Evolutionary conservation across 2,888 invertebrate species (phyloP).

Genomic region (Tribolium freemani): DNA sequence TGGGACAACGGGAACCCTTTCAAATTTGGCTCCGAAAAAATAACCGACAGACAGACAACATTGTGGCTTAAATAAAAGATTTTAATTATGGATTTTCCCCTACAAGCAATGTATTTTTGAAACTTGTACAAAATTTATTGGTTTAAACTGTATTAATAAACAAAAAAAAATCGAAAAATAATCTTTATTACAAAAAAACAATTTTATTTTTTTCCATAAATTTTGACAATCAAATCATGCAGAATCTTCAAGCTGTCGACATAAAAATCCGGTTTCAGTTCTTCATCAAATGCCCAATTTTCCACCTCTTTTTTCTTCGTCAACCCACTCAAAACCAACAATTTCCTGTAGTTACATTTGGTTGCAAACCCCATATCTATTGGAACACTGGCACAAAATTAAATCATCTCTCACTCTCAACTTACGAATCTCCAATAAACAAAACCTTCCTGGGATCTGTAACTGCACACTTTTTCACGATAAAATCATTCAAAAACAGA

Average conservation of each 20-base stretch:
- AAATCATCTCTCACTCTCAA: constrained; percentile 44
- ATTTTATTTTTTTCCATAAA: background rate
- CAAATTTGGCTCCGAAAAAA: too few relatives aligned
- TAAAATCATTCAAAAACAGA: constrained; percentile 67
- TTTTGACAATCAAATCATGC: background rate
- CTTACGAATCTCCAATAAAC: constrained; percentile 88
- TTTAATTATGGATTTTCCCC: too few relatives aligned
- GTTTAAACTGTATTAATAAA: too few relatives aligned
- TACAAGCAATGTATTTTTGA: too few relatives aligned
- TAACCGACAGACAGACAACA: too few relatives aligned
- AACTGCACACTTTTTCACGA: constrained; percentile 73
- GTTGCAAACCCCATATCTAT: constrained; percentile 85
- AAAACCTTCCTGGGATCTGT: constrained; percentile 76
- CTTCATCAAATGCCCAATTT: constrained; percentile 65
- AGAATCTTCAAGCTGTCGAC: constrained; percentile 56
- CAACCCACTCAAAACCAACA: constrained; percentile 80
- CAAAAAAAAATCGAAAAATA: too few relatives aligned
- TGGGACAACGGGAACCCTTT: too few relatives aligned
- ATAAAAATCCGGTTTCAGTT: constrained; percentile 70
- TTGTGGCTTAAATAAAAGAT: too few relatives aligned
- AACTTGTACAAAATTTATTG: too few relatives aligned
- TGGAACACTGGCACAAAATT: constrained; percentile 71
- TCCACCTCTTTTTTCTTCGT: constrained; percentile 48
- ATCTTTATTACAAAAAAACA: background rate
- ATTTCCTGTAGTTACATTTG: constrained; percentile 78